phyloP scores from a whole-genome alignment of 2,797 vertebrate species.

The Natrix natrix region DNA sequence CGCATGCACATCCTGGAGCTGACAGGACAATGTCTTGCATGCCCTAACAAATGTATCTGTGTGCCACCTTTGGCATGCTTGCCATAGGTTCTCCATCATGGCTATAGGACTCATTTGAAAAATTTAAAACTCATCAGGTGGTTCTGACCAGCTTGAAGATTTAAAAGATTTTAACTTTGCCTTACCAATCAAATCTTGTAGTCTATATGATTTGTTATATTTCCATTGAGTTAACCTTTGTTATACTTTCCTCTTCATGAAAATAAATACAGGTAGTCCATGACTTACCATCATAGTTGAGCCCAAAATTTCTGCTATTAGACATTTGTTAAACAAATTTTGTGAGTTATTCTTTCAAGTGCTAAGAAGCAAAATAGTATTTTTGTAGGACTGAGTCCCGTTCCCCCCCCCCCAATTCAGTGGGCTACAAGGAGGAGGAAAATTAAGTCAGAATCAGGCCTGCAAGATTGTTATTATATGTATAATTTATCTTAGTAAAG shows the following conservation, averaged over 20 bases:
- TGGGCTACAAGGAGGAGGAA: not conserved
- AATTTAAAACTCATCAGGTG: not conserved
- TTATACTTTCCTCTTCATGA: not conserved
- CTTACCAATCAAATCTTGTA: not conserved
- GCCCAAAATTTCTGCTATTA: not conserved
- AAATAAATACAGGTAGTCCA: not conserved
- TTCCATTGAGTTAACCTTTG: not conserved
- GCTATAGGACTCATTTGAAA: not conserved
- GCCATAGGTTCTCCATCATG: no score
- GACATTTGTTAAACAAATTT: not conserved
- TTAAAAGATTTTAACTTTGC: not conserved
- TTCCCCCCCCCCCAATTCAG: not conserved
- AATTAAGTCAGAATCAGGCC: not conserved
- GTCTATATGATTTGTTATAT: not conserved
- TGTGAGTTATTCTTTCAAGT: not conserved
- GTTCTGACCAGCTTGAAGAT: not conserved
- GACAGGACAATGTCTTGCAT: no score
- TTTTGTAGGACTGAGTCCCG: not conserved
- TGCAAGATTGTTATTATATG: not conserved
- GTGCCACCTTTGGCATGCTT: no score
- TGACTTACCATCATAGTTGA: not conserved
- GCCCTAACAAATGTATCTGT: no score
- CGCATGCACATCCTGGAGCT: no score
- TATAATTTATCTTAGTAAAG: not conserved
- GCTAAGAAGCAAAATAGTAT: not conserved